A percentile compares a stretch with the other conserved stretches of the same genome.
Evolutionary conservation across 2,113 vertebrate species (phyloP).

Genomic region (Oxyura jamaicensis): DNA sequence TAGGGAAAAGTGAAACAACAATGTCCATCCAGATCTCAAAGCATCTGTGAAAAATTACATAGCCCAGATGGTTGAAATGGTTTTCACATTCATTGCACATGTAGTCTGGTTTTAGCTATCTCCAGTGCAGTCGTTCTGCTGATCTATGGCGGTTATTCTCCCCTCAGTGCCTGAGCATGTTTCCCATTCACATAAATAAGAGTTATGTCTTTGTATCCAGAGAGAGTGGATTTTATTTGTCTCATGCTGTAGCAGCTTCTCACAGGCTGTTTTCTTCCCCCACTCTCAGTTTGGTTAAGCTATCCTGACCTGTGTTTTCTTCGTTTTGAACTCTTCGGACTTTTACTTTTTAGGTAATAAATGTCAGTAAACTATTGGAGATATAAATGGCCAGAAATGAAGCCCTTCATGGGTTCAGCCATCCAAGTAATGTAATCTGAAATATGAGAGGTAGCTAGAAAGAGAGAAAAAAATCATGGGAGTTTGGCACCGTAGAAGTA

Average conservation of each 20-base stretch:
- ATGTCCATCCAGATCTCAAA: neutral
- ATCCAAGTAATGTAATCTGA: neutral
- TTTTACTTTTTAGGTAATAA: slow-evolving; percentile 15
- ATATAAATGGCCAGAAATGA: neutral
- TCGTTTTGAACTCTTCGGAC: slow-evolving; percentile 25
- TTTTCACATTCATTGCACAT: slow-evolving; percentile 57
- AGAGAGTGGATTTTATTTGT: slow-evolving; percentile 34
- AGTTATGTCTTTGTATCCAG: slow-evolving; percentile 28
- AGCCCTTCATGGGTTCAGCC: neutral
- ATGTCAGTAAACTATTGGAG: neutral
- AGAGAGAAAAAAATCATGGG: neutral
- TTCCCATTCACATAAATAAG: slow-evolving; percentile 59
- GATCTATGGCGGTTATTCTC: slow-evolving; percentile 56
- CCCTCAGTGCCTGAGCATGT: slow-evolving; percentile 22
- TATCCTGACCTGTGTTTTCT: slow-evolving; percentile 14
- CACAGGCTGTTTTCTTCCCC: slow-evolving; percentile 7
- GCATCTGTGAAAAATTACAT: slow-evolving; percentile 47
- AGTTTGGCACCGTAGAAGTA: neutral
- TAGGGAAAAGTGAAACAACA: neutral
- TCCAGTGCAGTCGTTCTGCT: slow-evolving; percentile 30
- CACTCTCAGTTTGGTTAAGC: neutral
- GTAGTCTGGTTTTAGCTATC: slow-evolving; percentile 51
- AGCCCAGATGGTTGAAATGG: slow-evolving; percentile 31
- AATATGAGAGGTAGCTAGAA: neutral
- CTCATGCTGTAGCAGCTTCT: neutral